phyloP scores from a whole-genome alignment of 2,113 vertebrate species.

The Craseonycteris thonglongyai region DNA sequence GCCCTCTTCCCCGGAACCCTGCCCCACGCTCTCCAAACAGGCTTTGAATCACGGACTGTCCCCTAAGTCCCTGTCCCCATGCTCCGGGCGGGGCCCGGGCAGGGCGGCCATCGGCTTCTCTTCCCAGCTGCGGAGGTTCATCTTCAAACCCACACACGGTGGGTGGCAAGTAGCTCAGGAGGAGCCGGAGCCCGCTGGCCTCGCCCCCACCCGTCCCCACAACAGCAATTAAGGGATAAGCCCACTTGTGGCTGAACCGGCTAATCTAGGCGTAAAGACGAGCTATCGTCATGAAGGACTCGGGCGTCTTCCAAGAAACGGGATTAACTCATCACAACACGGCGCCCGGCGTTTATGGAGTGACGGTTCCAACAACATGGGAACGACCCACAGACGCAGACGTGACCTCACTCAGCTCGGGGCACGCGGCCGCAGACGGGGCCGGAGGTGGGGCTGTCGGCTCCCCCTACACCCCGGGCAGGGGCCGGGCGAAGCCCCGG shows the following conservation, averaged over 20 bases:
- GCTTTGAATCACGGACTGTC: not conserved
- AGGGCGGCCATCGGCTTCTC: rapidly evolving
- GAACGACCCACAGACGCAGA: not conserved
- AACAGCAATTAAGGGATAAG: not conserved
- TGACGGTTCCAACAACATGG: not conserved
- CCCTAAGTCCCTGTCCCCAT: not conserved
- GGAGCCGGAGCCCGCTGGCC: no score
- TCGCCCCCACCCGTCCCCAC: no score
- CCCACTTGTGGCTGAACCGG: not conserved
- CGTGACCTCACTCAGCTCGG: not conserved
- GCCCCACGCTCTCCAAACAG: no score
- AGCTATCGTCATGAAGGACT: not conserved
- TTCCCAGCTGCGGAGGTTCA: rapidly evolving
- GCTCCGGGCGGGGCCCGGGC: no score
- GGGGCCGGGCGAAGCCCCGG: rapidly evolving
- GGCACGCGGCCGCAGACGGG: not conserved
- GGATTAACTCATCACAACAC: not conserved
- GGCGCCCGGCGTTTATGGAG: not conserved
- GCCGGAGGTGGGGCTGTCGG: rapidly evolving
- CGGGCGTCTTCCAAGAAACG: not conserved
- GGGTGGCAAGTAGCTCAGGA: not conserved
- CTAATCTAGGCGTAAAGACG: not conserved
- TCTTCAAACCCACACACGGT: no score
- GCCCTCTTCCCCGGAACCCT: not conserved
- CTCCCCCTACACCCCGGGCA: not conserved